Conservation (phyloP, 2,113 vertebrate species). For the Uria lomvia region DNA sequence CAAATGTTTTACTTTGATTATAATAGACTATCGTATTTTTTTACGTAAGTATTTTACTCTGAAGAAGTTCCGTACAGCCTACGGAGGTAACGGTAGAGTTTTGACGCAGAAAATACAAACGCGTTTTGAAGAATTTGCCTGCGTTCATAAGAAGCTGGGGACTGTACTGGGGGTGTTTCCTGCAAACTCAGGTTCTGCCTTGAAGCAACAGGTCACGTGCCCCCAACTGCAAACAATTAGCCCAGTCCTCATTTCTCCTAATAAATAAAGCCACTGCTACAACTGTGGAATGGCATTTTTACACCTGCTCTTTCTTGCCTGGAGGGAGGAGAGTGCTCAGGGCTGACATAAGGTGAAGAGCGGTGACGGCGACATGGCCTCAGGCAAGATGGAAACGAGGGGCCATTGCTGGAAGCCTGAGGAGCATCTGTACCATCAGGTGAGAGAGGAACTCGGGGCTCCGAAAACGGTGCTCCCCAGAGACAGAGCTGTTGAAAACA, state of each 20-base stretch:
- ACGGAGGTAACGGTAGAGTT: neutral
- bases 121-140: neutral
- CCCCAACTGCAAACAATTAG: neutral
- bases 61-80: neutral
- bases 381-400: neutral
- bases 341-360: neutral
- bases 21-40: neutral
- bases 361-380: fast-evolving
- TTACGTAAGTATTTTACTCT: neutral
- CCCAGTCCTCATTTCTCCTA: neutral
- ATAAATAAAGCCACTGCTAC: neutral
- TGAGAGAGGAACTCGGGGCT: fast-evolving
- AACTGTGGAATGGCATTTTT: neutral
- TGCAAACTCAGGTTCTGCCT: neutral
- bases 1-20: neutral
- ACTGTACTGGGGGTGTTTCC: neutral
- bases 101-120: neutral
- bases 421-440: neutral
- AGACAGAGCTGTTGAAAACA: neutral
- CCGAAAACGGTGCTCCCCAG: neutral
- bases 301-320: neutral
- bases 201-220: neutral
- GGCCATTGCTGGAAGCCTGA: neutral
- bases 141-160: neutral
- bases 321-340: neutral